phyloP scores from a whole-genome alignment of 2,797 vertebrate species.

The Enteromius anoplus region DNA sequence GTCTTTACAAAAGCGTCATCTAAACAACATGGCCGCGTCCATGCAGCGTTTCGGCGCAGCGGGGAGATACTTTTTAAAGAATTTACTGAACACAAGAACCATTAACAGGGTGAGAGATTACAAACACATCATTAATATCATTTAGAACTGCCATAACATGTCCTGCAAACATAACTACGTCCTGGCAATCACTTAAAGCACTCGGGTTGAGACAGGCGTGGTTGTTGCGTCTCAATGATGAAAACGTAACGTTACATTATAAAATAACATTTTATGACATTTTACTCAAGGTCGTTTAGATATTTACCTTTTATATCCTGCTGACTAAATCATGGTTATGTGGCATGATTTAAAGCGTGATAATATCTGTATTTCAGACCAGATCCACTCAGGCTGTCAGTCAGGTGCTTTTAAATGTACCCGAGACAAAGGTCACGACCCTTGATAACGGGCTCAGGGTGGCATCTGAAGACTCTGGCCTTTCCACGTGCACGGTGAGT shows the following conservation, averaged over 20 bases:
- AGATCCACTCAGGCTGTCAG: slow-evolving; percentile 76
- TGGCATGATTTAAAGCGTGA: slow-evolving; percentile 63
- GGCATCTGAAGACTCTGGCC: slow-evolving; percentile 92
- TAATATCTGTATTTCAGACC: slow-evolving; percentile 16
- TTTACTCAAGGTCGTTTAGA: neutral
- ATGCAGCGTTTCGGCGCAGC: slow-evolving; percentile 64
- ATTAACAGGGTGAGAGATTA: slow-evolving; percentile 62
- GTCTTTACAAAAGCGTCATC: neutral
- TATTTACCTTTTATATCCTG: neutral
- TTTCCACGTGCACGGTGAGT: slow-evolving; percentile 92
- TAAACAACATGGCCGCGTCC: slow-evolving; percentile 77
- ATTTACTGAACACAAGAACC: slow-evolving; percentile 60
- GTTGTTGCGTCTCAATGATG: neutral
- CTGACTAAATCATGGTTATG: neutral
- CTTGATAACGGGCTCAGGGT: slow-evolving; percentile 93
- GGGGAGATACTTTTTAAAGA: slow-evolving; percentile 64
- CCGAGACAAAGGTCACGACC: slow-evolving; percentile 89
- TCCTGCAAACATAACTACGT: too few species aligned
- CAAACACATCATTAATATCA: neutral
- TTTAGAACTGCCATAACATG: neutral
- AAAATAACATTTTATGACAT: neutral
- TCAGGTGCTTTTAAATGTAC: slow-evolving; percentile 89
- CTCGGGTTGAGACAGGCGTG: neutral
- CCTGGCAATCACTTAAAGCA: neutral
- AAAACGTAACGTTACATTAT: neutral